Percentiles rank a stretch among this genome's conserved stretches.
These are phyloP conservation scores for Polyergus mexicanus DNA, from an alignment of 1,140 invertebrate genomes.

Conservation along the genomic window DNA sequence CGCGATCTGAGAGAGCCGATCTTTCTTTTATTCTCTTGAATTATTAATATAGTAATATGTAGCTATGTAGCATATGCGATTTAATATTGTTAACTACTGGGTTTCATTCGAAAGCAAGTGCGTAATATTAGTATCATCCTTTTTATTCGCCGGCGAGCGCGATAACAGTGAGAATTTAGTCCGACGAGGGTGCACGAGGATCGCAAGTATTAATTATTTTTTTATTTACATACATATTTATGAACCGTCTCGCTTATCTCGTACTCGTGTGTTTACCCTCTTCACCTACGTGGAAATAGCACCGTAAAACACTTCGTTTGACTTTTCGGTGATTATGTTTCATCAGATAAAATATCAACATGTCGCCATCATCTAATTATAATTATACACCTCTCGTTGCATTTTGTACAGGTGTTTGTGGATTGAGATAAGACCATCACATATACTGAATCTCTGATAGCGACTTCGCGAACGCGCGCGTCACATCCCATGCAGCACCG, in stretches of 20 bases:
- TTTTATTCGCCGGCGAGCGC: background rate
- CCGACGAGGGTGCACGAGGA: background rate
- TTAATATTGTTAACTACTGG: background rate
- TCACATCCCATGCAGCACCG: too few relatives aligned
- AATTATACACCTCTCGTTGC: background rate
- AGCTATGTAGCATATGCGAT: background rate
- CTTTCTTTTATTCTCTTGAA: background rate
- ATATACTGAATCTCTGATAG: conserved; percentile 15
- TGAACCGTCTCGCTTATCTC: conserved; percentile 57
- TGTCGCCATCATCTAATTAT: background rate
- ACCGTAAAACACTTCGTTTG: conserved; percentile 34
- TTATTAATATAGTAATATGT: background rate
- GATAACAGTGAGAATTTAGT: conserved; percentile 36
- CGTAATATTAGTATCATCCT: background rate
- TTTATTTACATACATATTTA: conserved; percentile 35
- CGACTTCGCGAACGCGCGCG: background rate
- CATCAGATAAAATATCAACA: background rate
- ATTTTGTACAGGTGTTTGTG: background rate
- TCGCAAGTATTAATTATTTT: conserved; percentile 11
- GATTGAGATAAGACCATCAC: conserved; percentile 11
- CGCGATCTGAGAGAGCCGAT: background rate
- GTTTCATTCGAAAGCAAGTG: background rate
- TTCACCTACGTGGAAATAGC: background rate
- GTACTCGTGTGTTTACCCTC: conserved; percentile 26
- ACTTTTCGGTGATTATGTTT: conserved; percentile 42